Conservation (phyloP, 30 jellyfish, hydroid and myxozoan species). For the Nemopilema nomurai region DNA sequence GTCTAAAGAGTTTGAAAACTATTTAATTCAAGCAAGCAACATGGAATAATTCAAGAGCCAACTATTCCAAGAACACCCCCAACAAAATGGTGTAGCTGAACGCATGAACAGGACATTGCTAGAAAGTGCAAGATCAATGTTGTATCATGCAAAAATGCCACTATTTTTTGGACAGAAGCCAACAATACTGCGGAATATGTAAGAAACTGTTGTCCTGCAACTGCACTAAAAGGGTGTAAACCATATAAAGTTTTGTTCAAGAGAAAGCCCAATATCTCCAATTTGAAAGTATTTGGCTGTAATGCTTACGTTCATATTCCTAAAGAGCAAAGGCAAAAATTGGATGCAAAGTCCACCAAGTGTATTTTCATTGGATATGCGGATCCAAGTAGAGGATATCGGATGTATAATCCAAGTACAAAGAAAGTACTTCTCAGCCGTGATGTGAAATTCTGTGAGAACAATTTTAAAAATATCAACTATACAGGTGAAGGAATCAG, state of each 20-base stretch:
- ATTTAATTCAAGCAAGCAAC: slow-evolving; percentile 54
- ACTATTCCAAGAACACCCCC: slow-evolving; percentile 60
- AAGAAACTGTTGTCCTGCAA: slow-evolving; percentile 48
- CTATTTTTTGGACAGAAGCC: slow-evolving; percentile 48
- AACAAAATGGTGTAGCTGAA: slow-evolving; percentile 50
- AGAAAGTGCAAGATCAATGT: slow-evolving; percentile 52
- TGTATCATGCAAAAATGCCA: slow-evolving; percentile 46
- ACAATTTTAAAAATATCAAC: slow-evolving; percentile 28
- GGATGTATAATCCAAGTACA: slow-evolving; percentile 31
- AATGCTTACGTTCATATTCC: slow-evolving; percentile 46
- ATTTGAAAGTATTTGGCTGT: slow-evolving; percentile 57
- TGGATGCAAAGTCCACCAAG: slow-evolving; percentile 32
- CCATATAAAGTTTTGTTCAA: slow-evolving; percentile 40
- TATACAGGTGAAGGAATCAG: too few species aligned
- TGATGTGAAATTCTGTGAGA: slow-evolving; percentile 28
- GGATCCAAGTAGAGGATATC: slow-evolving; percentile 32
- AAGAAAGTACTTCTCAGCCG: slow-evolving; percentile 39
- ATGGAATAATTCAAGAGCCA: slow-evolving; percentile 42
- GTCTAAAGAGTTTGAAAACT: slow-evolving; percentile 27
- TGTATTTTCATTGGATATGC: slow-evolving; percentile 41
- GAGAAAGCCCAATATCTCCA: slow-evolving; percentile 27
- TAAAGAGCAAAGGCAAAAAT: slow-evolving; percentile 17
- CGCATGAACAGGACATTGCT: slow-evolving; percentile 37
- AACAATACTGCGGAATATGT: slow-evolving; percentile 24
- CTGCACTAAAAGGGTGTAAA: slow-evolving; percentile 40